Evolutionary conservation across 2,113 vertebrate genomes (phyloP).

Genomic region (Hypocryptadius cinnamomeus): DNA sequence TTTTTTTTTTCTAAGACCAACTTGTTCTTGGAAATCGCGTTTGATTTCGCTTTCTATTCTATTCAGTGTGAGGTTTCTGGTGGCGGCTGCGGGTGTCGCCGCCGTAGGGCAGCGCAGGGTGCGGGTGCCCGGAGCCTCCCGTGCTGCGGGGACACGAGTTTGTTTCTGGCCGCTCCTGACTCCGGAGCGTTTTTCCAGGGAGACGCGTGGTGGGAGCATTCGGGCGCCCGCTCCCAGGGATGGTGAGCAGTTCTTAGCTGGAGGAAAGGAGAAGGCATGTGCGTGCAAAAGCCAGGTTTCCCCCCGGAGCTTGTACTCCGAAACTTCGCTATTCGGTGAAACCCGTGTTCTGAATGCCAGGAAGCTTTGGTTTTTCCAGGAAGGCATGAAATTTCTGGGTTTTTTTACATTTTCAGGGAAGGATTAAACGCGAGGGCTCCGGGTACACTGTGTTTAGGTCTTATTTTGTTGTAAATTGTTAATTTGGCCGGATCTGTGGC

Average conservation of each 20-base stretch:
- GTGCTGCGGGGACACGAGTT: not conserved
- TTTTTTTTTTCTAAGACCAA: not conserved
- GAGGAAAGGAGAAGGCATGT: not conserved
- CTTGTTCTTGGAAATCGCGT: not conserved
- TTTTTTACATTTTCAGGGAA: not conserved
- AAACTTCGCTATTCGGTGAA: not conserved
- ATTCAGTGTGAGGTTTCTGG: not conserved
- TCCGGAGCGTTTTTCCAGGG: not conserved
- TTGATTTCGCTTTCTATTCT: not conserved
- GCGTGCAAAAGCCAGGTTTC: not conserved
- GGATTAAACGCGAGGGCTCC: not conserved
- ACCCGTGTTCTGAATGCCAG: not conserved
- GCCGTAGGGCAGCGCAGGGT: not conserved
- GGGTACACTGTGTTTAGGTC: not conserved
- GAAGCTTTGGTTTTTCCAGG: not conserved
- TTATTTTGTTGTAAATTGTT: not conserved
- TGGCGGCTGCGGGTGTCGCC: not conserved
- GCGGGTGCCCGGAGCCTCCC: not conserved
- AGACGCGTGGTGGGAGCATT: rapidly evolving
- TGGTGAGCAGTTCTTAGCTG: not conserved
- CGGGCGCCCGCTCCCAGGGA: not conserved
- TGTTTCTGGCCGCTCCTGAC: not conserved
- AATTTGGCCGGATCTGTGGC: not conserved
- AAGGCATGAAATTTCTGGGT: not conserved
- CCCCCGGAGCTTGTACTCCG: not conserved